phyloP scores from a whole-genome alignment of 1,140 invertebrate species.

The Ips nitidus region DNA sequence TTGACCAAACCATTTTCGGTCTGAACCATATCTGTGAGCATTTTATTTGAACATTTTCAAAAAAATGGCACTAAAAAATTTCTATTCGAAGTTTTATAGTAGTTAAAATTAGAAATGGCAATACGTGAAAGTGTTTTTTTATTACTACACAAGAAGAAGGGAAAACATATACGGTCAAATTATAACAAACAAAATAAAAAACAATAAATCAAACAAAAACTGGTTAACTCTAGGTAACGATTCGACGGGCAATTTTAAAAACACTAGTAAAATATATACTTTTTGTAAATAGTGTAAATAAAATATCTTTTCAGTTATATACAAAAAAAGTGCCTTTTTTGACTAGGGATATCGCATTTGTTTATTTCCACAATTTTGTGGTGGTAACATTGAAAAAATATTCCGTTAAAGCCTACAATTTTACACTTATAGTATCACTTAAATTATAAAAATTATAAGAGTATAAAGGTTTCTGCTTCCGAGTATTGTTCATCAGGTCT shows the following conservation, averaged over 20 bases:
- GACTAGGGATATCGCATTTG: conserved; percentile 50
- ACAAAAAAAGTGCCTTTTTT: conserved; percentile 44
- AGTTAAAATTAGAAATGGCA: too few species aligned
- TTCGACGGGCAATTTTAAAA: conserved; percentile 21
- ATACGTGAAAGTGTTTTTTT: too few species aligned
- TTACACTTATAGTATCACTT: conserved; percentile 42
- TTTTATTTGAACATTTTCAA: too few species aligned
- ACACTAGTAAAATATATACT: conserved; percentile 43
- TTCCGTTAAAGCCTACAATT: conserved; percentile 42
- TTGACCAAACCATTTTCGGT: too few species aligned
- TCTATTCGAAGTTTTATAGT: too few species aligned
- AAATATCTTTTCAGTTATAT: conserved; percentile 46
- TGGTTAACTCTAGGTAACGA: conserved; percentile 10
- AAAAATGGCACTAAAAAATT: too few species aligned
- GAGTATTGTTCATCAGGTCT: conserved; percentile 44
- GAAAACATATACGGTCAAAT: background rate
- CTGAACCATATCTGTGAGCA: too few species aligned
- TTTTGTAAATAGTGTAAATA: conserved; percentile 45
- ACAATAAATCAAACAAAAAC: conserved; percentile 17
- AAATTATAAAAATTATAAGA: conserved; percentile 33
- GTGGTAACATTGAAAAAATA: conserved; percentile 50
- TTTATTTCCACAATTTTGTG: conserved; percentile 40
- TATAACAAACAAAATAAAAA: conserved; percentile 10
- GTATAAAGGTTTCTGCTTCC: conserved; percentile 38
- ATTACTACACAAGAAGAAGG: too few species aligned